Base-by-base conservation (phyloP, 2,888 invertebrate genomes). In the Galeopsomyia nigrocyanea region DNA sequence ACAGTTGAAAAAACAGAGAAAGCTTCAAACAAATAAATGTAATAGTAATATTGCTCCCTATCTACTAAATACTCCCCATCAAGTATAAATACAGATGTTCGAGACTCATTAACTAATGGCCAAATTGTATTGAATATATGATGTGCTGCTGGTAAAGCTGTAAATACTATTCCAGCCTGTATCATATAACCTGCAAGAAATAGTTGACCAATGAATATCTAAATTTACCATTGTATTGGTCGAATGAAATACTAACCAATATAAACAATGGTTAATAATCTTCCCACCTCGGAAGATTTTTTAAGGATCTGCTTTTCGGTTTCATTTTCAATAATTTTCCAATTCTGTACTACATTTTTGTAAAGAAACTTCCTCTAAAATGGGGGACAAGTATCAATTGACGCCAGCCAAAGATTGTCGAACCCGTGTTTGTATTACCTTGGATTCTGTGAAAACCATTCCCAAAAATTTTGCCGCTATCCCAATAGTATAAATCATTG, bases 201-300 rank as follows among this genome's bases (percentile, higher is more conserved):
- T 10, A 19, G 7, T 1, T 21, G 13, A 56, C 2, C 19, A 21
- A 21, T 9, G 13, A 56, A 47, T 61, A 19, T 60, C 19, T 13
- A 14, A 10, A 5, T n/a, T 39, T 5, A 60, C 14, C 22, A 7
- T 47, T 13, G 7, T 47, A 1, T 21, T 13, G 13, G 16, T 16
- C 14, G 0, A 22, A 14, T 49, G 3, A 6, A 21, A 21, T 16
- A 47, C 19, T 21, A 19, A 50, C 50, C 17, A 50, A 62, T 62
- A 26, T 62, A 62, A 13, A 17, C 22, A 21, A 62, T 22, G 9
- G 62, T 62, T 7, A 62, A 26, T 3, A 46, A 7, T 16, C 62
- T 49, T 10, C 62, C 62, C 7, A 3, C 26, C 13, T 62, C 62
- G 0, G 50, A 61, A 17, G 1, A 49, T 13, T 46, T 21, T 13